These are phyloP conservation scores for Orthosia cruda DNA, from an alignment of 2,888 invertebrate genomes.

Conservation along the genomic window DNA sequence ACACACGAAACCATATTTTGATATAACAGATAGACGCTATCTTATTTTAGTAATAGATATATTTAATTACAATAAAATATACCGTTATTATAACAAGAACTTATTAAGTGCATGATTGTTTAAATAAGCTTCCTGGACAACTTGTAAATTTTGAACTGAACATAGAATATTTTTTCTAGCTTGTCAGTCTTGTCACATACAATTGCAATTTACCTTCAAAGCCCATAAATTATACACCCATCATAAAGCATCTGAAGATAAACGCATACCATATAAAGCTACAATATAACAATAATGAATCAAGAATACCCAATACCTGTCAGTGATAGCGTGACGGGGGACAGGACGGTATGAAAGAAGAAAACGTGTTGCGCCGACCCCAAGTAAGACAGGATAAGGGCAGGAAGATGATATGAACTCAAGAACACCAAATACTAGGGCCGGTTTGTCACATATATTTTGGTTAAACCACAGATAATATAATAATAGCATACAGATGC, in stretches of 20 bases:
- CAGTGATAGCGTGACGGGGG: too few relatives aligned
- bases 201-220: background rate
- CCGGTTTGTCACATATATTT: too few relatives aligned
- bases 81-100: background rate
- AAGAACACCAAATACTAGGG: constrained; percentile 22
- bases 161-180: background rate
- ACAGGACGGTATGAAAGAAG: too few relatives aligned
- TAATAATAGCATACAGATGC: too few relatives aligned
- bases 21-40: too few relatives aligned
- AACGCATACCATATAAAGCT: constrained; percentile 18
- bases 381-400: too few relatives aligned
- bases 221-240: background rate
- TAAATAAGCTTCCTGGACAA: background rate
- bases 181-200: background rate
- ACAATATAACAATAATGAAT: constrained; percentile 32
- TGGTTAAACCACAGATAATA: too few relatives aligned
- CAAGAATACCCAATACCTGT: constrained; percentile 7
- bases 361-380: too few relatives aligned
- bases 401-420: constrained; percentile 29
- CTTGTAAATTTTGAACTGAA: background rate
- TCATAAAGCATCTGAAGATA: background rate
- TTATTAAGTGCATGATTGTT: background rate
- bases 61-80: too few relatives aligned
- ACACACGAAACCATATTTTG: background rate
- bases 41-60: too few relatives aligned